phyloP scores from a whole-genome alignment of 2,888 invertebrate species.

The Troides oblongomaculatus region DNA sequence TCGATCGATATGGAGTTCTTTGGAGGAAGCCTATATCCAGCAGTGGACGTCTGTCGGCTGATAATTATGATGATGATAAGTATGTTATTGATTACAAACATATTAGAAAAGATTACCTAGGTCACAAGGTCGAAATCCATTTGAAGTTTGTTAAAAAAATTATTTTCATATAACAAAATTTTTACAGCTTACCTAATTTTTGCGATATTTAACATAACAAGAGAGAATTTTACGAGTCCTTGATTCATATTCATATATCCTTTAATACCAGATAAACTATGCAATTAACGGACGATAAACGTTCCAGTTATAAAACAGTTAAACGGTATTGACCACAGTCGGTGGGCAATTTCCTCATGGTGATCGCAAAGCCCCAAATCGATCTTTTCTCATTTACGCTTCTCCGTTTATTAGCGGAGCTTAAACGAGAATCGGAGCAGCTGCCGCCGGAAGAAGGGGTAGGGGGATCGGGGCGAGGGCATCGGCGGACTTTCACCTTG shows the following conservation, averaged over 20 bases:
- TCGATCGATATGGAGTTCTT: no score
- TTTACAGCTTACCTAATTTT: no score
- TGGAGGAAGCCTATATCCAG: no score
- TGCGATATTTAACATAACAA: no score
- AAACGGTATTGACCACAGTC: slow-evolving; percentile 5
- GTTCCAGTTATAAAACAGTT: background rate
- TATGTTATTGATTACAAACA: no score
- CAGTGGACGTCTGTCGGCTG: no score
- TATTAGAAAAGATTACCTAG: no score
- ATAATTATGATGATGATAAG: no score
- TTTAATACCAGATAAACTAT: background rate
- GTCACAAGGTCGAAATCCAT: no score
- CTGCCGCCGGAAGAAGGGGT: slow-evolving; percentile 2
- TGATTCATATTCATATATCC: background rate
- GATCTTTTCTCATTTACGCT: slow-evolving; percentile 31
- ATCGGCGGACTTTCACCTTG: slow-evolving; percentile 58
- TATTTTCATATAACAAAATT: no score
- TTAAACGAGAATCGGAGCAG: slow-evolving; percentile 33
- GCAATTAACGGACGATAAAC: background rate
- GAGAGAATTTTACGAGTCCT: no score
- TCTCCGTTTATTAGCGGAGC: slow-evolving; percentile 29
- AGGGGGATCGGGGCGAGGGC: background rate
- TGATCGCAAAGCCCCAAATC: background rate
- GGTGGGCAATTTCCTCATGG: slow-evolving; percentile 21
- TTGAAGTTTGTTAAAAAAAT: no score